Evolutionary conservation across 2,113 vertebrate genomes (phyloP), one percentile per base, ranked within the genome.

Genomic region (Myiopsitta monachus): DNA sequence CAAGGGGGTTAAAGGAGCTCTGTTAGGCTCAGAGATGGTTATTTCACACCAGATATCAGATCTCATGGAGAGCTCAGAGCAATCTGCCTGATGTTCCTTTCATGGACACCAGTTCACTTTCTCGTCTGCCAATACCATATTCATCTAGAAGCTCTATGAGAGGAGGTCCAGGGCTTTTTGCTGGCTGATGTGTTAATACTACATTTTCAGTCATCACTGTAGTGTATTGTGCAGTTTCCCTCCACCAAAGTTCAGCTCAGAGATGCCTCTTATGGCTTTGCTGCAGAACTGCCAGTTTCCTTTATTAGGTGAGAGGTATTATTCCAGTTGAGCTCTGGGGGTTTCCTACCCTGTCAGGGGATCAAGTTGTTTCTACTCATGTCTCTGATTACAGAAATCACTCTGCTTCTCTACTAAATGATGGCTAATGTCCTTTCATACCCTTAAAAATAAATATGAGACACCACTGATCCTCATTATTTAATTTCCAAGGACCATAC

Each of bases 401-500:
- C 13, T 76, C 66, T 18, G 12, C 22, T 88, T 68, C 36, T 63
- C 72, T 59, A 2, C 7, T 55, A 75, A 76, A 55, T 85, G 23
- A 69, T 69, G 38, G n/a, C 9, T 69, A 38, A 33, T 73, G 41
- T 75, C 62, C 68, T 89, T 94, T 78, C 36, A 23, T 43, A 87
- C 36, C 70, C 76, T 87, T 90, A 87, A 90, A 95, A 94, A 93
- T 54, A 92, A 92, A 92, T 36, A 47, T 0, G 14, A 93, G 54
- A 61, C 67, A 77, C 61, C 54, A 30, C 39, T 67, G 49, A 33
- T 84, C 27, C 51, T 80, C 61, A 72, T 91, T 80, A 90, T 76
- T 96, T 91, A 55, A 96, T 96, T 96, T 95, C 74, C 62, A 70
- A 84, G 78, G 90, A 61, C 74, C 83, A 24, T 69, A 73, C 61